phyloP scores from a whole-genome alignment of 2,113 vertebrate genomes.

The Geothlypis trichas region DNA sequence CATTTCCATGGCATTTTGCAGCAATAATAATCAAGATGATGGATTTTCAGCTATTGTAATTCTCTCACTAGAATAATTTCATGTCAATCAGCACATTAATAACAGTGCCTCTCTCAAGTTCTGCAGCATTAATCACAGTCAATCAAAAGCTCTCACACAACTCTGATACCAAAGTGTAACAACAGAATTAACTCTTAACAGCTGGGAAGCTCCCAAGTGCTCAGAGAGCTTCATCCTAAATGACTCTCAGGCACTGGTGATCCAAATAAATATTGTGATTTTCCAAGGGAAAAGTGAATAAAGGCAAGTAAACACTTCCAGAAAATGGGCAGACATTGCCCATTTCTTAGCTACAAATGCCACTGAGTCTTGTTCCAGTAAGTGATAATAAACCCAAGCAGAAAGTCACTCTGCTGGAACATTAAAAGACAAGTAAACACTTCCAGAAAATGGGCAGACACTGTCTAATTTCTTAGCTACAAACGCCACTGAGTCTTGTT shows the following conservation, averaged over 20 bases:
- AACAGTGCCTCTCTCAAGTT: not conserved
- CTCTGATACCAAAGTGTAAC: not conserved
- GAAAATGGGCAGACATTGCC: not conserved
- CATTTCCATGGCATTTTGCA: not conserved
- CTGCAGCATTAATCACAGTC: not conserved
- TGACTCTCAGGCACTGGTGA: not conserved
- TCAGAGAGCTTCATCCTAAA: not conserved
- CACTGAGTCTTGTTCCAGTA: not conserved
- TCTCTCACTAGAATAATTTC: not conserved
- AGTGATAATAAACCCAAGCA: not conserved
- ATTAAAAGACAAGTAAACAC: not conserved
- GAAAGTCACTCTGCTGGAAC: not conserved
- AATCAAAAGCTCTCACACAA: not conserved
- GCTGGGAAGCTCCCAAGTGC: not conserved
- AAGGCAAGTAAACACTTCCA: not conserved
- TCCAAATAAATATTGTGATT: not conserved
- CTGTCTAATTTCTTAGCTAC: not conserved
- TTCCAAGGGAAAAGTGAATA: not conserved
- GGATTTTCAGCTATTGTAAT: constrained; percentile 13
- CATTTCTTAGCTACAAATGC: not conserved
- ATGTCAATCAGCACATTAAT: constrained; percentile 1
- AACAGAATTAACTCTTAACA: constrained; percentile 9
- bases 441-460: not conserved
- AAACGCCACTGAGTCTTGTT: not conserved
- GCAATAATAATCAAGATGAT: constrained; percentile 14